Evolutionary conservation across 2,888 invertebrate genomes (phyloP).

Genomic region (Tenodera sinensis): DNA sequence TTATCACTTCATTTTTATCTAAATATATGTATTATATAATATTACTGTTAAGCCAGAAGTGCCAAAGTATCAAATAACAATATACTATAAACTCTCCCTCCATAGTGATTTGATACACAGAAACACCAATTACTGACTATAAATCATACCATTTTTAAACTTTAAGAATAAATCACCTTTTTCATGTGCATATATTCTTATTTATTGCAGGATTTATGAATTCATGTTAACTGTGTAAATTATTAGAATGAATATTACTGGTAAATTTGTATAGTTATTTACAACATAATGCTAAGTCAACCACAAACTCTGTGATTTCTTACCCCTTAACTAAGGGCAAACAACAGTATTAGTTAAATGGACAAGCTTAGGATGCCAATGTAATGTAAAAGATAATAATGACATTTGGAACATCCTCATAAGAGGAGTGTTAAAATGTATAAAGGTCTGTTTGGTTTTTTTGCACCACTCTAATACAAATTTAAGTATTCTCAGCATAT

Average conservation of each 20-base stretch:
- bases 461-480: neutral
- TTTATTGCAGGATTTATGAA: neutral
- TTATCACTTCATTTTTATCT: neutral
- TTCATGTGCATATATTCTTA: neutral
- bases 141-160: neutral
- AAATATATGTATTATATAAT: neutral
- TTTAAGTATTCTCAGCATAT: neutral
- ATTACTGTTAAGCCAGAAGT: neutral
- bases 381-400: too few relatives aligned
- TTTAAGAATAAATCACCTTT: neutral
- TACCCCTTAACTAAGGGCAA: neutral
- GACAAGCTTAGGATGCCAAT: neutral
- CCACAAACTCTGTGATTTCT: neutral
- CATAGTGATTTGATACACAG: neutral
- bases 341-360: neutral
- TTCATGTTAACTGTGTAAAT: neutral
- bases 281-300: neutral
- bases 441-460: neutral
- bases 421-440: neutral
- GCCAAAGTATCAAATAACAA: neutral
- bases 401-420: neutral
- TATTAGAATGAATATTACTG: neutral
- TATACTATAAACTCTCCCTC: neutral
- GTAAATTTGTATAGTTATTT: neutral
- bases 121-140: neutral